A percentile compares a stretch with the other conserved stretches of the same genome.
Conservation (phyloP, 2,113 vertebrate genomes). For the Aegypius monachus region DNA sequence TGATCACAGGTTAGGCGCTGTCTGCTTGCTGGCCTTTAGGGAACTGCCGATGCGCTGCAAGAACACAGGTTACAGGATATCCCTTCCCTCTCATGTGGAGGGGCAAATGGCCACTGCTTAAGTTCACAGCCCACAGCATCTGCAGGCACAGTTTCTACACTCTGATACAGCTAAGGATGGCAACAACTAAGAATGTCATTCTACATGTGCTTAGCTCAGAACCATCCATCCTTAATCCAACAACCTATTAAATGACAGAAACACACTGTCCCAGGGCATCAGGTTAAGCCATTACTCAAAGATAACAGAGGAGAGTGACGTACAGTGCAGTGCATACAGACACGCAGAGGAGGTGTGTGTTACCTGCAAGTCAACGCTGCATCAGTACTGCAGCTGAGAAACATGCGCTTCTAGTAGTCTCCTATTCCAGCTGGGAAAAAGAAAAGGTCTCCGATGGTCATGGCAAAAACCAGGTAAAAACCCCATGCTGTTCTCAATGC, state of each 20-base stretch:
- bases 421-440: background rate
- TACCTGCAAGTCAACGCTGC: background rate
- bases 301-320: background rate
- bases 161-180: background rate
- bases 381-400: background rate
- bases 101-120: background rate
- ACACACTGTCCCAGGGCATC: background rate
- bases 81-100: background rate
- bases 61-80: background rate
- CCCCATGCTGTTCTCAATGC: background rate
- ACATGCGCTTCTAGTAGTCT: background rate
- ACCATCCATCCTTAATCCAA: background rate
- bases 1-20: too few species aligned
- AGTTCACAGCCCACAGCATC: background rate
- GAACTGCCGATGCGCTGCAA: background rate
- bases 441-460: background rate
- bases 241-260: background rate
- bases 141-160: background rate
- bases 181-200: too few species aligned
- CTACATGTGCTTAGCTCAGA: background rate
- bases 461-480: background rate
- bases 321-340: fast-evolving
- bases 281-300: background rate
- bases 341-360: background rate
- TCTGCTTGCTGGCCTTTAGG: background rate